Percentiles rank a stretch among this genome's conserved stretches.
Evolutionary conservation across 2,113 vertebrate species (phyloP).

Genomic region (Strix uralensis): DNA sequence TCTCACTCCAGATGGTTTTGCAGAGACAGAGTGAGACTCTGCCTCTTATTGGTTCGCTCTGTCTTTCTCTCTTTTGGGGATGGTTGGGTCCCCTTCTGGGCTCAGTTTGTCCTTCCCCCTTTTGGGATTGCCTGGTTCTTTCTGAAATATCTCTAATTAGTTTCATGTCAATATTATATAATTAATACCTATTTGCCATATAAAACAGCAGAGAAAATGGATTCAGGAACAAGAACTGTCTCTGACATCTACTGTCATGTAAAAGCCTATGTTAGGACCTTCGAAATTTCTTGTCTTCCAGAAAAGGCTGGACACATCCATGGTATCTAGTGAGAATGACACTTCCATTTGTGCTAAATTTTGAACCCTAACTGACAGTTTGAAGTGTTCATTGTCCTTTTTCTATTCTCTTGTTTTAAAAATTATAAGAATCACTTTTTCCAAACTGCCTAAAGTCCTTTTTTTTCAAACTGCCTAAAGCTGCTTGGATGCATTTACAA

Average conservation of each 20-base stretch:
- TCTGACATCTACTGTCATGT: not conserved
- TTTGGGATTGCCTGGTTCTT: not conserved
- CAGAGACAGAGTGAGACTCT: not conserved
- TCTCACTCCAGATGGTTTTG: not conserved
- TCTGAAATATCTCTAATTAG: not conserved
- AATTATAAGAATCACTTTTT: not conserved
- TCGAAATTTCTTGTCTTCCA: not conserved
- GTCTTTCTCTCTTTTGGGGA: not conserved
- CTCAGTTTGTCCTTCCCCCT: accelerated
- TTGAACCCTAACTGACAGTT: not conserved
- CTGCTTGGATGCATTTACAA: not conserved
- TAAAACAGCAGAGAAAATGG: not conserved
- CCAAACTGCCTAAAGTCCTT: not conserved
- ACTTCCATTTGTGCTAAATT: not conserved
- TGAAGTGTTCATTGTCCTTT: not conserved
- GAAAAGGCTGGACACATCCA: not conserved
- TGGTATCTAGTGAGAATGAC: not conserved
- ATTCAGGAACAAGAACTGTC: not conserved
- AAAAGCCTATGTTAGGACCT: not conserved
- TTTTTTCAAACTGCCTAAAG: not conserved
- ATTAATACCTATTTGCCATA: not conserved
- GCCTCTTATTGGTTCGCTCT: not conserved
- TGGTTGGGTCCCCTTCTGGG: not conserved
- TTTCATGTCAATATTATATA: not conserved
- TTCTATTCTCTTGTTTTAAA: not conserved